Conservation (phyloP, 2,113 vertebrate species). For the Neotoma lepida region DNA sequence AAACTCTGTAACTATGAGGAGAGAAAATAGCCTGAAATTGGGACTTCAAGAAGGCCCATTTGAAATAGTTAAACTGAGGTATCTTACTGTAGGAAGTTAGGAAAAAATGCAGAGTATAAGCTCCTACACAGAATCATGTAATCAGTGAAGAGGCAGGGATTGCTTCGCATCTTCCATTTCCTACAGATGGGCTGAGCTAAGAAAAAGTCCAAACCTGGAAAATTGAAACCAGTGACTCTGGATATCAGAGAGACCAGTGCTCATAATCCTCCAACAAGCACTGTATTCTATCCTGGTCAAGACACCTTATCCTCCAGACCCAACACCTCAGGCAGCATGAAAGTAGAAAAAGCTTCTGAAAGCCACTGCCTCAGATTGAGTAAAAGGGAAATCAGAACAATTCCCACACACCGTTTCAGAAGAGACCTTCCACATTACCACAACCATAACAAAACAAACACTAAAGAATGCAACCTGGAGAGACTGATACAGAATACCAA, state of each 20-base stretch:
- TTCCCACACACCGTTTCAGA: background rate
- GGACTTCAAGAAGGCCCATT: background rate
- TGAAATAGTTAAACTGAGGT: background rate
- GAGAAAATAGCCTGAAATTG: background rate
- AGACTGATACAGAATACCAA: background rate
- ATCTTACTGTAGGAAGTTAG: slow-evolving; percentile 10
- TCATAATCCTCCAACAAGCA: background rate
- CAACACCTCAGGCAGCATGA: background rate
- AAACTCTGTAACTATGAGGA: background rate
- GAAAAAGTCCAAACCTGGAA: background rate
- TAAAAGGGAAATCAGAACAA: slow-evolving; percentile 13
- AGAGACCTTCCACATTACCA: background rate
- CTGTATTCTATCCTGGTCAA: background rate
- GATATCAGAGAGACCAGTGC: background rate
- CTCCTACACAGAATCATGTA: background rate
- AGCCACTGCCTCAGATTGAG: background rate
- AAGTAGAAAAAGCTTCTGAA: background rate
- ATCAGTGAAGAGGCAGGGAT: background rate
- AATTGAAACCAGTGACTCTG: background rate
- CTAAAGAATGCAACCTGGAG: background rate
- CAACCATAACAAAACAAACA: background rate
- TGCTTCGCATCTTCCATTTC: background rate
- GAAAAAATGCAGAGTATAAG: background rate
- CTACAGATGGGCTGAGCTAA: background rate
- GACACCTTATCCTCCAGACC: background rate